These are phyloP conservation scores for Echinometra lucunter DNA, from an alignment of 53 echinoderm and acorn worm genomes.

Conservation along the genomic window DNA sequence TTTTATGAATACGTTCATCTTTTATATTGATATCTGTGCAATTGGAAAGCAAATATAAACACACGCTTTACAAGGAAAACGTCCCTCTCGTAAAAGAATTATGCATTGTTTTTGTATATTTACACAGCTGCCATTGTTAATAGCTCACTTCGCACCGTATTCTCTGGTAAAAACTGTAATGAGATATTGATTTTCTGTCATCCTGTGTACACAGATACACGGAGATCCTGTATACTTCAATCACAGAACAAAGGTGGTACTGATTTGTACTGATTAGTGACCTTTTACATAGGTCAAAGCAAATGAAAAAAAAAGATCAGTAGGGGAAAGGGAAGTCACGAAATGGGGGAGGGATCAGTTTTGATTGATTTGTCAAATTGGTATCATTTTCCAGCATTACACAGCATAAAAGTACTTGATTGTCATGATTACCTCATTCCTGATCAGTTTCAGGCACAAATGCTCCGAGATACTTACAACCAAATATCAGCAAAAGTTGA, in stretches of 20 bases:
- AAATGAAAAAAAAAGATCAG: background rate
- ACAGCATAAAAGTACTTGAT: background rate
- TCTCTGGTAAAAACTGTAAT: background rate
- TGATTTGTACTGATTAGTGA: background rate
- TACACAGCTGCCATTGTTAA: slow-evolving; percentile 29
- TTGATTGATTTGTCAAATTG: background rate
- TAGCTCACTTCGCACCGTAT: background rate
- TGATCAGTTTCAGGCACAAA: background rate
- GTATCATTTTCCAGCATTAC: background rate
- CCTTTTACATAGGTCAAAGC: background rate
- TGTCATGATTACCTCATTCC: background rate
- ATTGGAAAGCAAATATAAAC: background rate
- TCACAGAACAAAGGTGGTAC: background rate
- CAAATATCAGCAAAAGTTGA: too few species aligned
- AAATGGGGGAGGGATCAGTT: background rate
- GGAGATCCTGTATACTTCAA: background rate
- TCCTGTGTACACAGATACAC: background rate
- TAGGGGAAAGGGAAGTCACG: background rate
- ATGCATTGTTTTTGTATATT: background rate
- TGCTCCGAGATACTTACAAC: background rate
- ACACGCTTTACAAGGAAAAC: too few species aligned
- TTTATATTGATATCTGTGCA: background rate
- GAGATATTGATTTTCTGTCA: slow-evolving; percentile 8
- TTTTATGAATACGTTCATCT: background rate
- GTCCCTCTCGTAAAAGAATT: background rate